Evolutionary conservation across 2,888 invertebrate genomes (phyloP), one percentile per base, ranked within the genome.

Genomic region (Pocota personata): DNA sequence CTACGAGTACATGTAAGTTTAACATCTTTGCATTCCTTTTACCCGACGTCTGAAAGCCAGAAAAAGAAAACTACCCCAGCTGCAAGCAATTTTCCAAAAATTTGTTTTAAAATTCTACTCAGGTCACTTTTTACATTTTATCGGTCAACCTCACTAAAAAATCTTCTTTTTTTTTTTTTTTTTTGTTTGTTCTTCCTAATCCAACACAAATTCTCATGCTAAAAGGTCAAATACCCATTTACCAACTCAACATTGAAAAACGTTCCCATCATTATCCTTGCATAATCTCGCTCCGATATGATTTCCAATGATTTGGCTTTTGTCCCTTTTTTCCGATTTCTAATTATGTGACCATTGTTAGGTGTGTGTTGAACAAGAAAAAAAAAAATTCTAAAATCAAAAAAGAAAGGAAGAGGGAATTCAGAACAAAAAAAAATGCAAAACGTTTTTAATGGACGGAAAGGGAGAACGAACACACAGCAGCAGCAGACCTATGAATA

Each of bases 331-430:
- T 46, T 73, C 50, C 69, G 35, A 64, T 58, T 71, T 71, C 80
- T 84, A 80, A 84, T 84, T 80, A 84, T 80, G 66, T 71, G 84
- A 16, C 80, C 84, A 84, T 84, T 84, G 84, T 84, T 80, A 75
- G 48, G 32, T 67, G 62, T 69, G 30, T 50, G 48, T 52, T 30
- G 10, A 37, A 40, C 8, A 5, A 27, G 14, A 16, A 32, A 32
- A 58, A 8, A 48, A 35, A 30, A 60, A 57, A 52, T n/a, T 57
- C 10, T 12, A 66, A 58, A 12, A 48, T 7, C n/a, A 35, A 35
- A n/a, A 43, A 55, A 1, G 27, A 30, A 57, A 58, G 24, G 35
- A 50, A 43, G 14, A 24, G 32, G 50, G 35, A 67, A 66, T 52
- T 67, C 57, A 40, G 67, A 60, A 80, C 24, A 67, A 46, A 80